These are phyloP conservation scores for Drosophila atroscutellata DNA, from an alignment of 2,888 invertebrate genomes.

Conservation along the genomic window DNA sequence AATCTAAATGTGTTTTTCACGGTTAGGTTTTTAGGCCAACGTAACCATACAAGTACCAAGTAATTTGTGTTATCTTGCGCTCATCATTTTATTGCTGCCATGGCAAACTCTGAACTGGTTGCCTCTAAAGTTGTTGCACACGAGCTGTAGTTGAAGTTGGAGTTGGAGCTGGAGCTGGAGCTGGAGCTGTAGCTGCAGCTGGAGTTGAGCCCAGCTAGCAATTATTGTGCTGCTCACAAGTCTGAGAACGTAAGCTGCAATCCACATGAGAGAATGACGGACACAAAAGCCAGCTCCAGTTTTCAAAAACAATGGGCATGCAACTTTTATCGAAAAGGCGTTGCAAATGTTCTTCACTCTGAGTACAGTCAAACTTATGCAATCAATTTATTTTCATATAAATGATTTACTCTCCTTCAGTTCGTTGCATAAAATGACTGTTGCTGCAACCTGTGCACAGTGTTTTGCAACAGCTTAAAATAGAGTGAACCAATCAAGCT, in stretches of 20 bases:
- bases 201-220: slow-evolving; percentile 23
- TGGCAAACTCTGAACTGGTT: slow-evolving; percentile 61
- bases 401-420: neutral
- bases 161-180: neutral
- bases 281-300: slow-evolving; percentile 27
- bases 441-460: neutral
- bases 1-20: slow-evolving; percentile 74
- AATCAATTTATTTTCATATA: neutral
- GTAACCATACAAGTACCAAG: slow-evolving; percentile 62
- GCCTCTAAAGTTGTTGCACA: slow-evolving; percentile 24
- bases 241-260: slow-evolving; percentile 36
- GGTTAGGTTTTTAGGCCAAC: slow-evolving; percentile 74
- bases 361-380: slow-evolving; percentile 1
- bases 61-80: slow-evolving; percentile 75
- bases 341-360: neutral
- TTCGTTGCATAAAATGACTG: neutral
- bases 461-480: neutral
- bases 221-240: slow-evolving; percentile 29
- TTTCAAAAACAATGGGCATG: slow-evolving; percentile 31
- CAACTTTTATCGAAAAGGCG: slow-evolving; percentile 6
- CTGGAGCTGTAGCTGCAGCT: neutral
- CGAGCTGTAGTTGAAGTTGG: slow-evolving; percentile 9
- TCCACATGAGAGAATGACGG: slow-evolving; percentile 30
- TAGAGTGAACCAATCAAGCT: neutral
- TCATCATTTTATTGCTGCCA: slow-evolving; percentile 76